A percentile compares a stretch with the other conserved stretches of the same genome.
These are phyloP conservation scores for Protophormia terraenovae DNA, from an alignment of 2,888 invertebrate species.

Conservation along the genomic window DNA sequence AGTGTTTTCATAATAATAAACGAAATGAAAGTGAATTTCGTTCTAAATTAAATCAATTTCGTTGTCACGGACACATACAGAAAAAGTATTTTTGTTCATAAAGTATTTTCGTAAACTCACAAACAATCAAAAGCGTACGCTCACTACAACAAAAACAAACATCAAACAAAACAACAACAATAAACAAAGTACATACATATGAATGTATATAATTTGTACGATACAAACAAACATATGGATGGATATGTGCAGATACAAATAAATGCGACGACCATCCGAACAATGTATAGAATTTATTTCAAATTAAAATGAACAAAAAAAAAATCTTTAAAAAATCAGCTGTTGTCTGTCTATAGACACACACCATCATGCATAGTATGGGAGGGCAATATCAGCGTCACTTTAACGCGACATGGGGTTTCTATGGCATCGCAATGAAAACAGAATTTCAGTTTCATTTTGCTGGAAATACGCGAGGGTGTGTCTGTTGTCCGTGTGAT, in stretches of 20 bases:
- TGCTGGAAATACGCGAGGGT: conserved; percentile 66
- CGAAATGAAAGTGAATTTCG: conserved; percentile 45
- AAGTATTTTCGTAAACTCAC: not conserved
- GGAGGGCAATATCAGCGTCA: not conserved
- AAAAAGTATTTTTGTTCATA: not conserved
- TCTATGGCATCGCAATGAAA: conserved; percentile 59
- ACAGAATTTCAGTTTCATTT: conserved; percentile 61
- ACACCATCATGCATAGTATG: not conserved
- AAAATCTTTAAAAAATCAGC: conserved; percentile 34
- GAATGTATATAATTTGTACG: not conserved
- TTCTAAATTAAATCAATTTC: conserved; percentile 59
- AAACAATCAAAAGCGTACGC: not conserved
- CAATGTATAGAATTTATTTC: conserved; percentile 18
- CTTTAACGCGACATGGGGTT: conserved; percentile 54
- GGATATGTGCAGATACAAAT: conserved; percentile 17
- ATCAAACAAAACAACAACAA: conserved; percentile 16
- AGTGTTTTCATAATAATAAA: conserved; percentile 25
- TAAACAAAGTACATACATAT: too few species aligned
- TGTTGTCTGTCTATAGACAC: conserved; percentile 36
- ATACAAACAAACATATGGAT: conserved; percentile 15
- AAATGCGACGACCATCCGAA: not conserved
- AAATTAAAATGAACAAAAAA: conserved; percentile 33
- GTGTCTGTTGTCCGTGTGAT: conserved; percentile 52
- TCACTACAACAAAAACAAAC: conserved; percentile 1
- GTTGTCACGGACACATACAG: conserved; percentile 56